These are phyloP conservation scores for Pogonophryne albipinna DNA, from an alignment of 2,797 vertebrate genomes.

Conservation along the genomic window DNA sequence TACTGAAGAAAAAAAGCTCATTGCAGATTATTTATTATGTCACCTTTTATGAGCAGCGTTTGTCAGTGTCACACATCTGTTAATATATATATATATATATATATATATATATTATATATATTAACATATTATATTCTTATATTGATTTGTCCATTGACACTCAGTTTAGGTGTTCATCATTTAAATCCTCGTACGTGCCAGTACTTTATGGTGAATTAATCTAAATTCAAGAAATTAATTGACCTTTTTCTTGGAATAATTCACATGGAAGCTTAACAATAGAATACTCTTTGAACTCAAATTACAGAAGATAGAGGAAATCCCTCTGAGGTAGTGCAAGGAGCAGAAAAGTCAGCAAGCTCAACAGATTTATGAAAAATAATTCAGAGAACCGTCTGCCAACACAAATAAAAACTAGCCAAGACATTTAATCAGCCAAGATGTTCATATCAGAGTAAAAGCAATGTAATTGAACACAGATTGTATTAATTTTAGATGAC, in stretches of 20 bases:
- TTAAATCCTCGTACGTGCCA: not conserved
- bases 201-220: not conserved
- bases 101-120: no score
- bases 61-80: conserved; percentile 5
- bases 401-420: not conserved
- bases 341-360: not conserved
- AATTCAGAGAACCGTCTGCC: not conserved
- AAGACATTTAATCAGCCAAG: conserved; percentile 7
- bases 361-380: conserved; percentile 1
- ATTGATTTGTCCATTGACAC: conserved; percentile 27
- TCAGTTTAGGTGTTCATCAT: conserved; percentile 1
- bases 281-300: conserved; percentile 15
- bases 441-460: conserved; percentile 4
- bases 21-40: not conserved
- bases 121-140: not conserved
- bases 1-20: not conserved
- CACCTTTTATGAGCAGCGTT: not conserved
- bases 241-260: conserved; percentile 7
- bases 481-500: conserved; percentile 26
- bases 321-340: not conserved
- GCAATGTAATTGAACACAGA: conserved; percentile 22
- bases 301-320: conserved; percentile 16
- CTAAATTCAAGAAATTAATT: not conserved
- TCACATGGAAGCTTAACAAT: not conserved
- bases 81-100: conserved; percentile 30